Evolutionary conservation across 2,113 vertebrate genomes (phyloP).

Genomic region (Macrotus californicus): DNA sequence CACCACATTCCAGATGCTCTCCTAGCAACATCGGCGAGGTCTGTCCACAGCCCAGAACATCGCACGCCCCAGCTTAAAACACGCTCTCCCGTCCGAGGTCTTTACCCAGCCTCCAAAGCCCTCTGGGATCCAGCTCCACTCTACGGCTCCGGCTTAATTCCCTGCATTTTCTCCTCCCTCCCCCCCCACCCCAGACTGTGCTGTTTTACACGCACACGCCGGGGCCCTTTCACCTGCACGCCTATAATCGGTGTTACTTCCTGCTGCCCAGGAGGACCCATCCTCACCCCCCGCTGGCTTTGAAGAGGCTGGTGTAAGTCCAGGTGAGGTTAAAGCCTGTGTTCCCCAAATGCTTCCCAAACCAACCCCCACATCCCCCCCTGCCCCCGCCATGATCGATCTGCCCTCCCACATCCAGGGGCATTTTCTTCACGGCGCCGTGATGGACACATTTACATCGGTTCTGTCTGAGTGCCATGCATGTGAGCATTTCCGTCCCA

Average conservation of each 20-base stretch:
- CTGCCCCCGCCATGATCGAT: accelerated
- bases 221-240: background rate
- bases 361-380: background rate
- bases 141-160: no score
- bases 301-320: background rate
- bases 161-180: background rate
- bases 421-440: accelerated
- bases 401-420: no score
- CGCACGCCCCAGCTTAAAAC: background rate
- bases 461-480: accelerated
- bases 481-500: background rate
- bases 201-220: accelerated
- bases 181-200: no score
- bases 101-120: background rate
- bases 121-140: accelerated
- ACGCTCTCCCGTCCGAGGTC: background rate
- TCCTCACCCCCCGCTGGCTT: background rate
- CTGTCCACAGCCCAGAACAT: background rate
- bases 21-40: accelerated
- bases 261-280: background rate
- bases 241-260: background rate
- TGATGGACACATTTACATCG: accelerated
- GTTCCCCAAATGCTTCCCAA: background rate
- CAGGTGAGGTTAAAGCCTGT: background rate
- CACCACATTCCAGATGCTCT: background rate